A percentile compares a stretch with the other conserved stretches of the same genome.
These are phyloP conservation scores for Lordiphosa stackelbergi DNA, from an alignment of 1,140 invertebrate species.

Conservation along the genomic window DNA sequence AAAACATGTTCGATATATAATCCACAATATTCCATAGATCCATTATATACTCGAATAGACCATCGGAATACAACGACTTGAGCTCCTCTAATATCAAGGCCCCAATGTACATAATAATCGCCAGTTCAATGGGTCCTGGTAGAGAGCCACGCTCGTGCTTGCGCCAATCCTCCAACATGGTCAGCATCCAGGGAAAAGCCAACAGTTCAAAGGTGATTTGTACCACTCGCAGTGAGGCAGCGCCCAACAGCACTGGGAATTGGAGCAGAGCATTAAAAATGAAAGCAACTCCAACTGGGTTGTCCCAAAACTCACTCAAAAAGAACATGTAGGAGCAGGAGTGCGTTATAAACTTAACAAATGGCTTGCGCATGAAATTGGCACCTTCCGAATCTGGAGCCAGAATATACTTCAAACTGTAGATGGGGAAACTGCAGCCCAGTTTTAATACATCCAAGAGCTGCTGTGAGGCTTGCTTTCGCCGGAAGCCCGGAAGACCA, in stretches of 20 bases:
- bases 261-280: neutral
- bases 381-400: slow-evolving; percentile 88
- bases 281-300: neutral
- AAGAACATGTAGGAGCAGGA: slow-evolving; percentile 90
- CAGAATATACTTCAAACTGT: slow-evolving; percentile 91
- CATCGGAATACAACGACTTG: slow-evolving; percentile 90
- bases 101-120: slow-evolving; percentile 89
- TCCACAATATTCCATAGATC: slow-evolving; percentile 99
- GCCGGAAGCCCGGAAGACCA: slow-evolving; percentile 90
- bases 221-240: slow-evolving; percentile 90
- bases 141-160: slow-evolving; percentile 87
- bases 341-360: slow-evolving; percentile 96
- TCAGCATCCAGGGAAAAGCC: slow-evolving; percentile 84
- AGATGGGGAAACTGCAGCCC: slow-evolving; percentile 90
- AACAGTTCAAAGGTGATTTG: slow-evolving; percentile 87
- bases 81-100: slow-evolving; percentile 95
- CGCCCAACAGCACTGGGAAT: slow-evolving; percentile 84
- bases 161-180: slow-evolving; percentile 85
- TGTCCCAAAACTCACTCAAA: slow-evolving; percentile 34
- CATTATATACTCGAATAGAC: slow-evolving; percentile 91
- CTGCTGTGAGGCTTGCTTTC: slow-evolving; percentile 87
- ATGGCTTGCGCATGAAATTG: slow-evolving; percentile 92
- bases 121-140: slow-evolving; percentile 90
- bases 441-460: slow-evolving; percentile 87
- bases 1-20: slow-evolving; percentile 95